These are phyloP conservation scores for Pecten maximus DNA, from an alignment of 2,888 invertebrate genomes.

Conservation along the genomic window DNA sequence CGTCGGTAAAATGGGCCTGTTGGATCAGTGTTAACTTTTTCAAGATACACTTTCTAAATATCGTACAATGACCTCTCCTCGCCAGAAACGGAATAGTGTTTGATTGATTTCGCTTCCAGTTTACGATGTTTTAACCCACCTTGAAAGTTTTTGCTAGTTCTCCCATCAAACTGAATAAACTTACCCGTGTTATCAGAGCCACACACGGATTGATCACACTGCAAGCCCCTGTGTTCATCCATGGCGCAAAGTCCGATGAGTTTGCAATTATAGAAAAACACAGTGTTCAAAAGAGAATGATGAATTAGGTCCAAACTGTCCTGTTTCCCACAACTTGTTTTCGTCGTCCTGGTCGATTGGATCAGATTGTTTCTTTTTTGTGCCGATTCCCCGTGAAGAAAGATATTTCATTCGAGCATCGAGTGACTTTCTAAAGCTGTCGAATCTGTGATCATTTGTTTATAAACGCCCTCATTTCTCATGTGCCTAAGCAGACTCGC, in stretches of 20 bases:
- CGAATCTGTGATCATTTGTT: neutral
- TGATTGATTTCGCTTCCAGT: neutral
- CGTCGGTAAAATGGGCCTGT: neutral
- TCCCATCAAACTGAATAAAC: neutral
- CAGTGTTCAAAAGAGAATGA: slow-evolving; percentile 6
- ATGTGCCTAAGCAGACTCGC: neutral
- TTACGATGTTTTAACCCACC: neutral
- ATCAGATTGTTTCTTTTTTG: slow-evolving; percentile 20
- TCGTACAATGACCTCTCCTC: neutral
- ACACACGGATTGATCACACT: neutral
- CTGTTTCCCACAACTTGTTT: neutral
- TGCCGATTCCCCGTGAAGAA: slow-evolving; percentile 20
- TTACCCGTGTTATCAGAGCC: neutral
- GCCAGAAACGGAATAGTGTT: neutral
- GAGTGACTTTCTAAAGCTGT: neutral
- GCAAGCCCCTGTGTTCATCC: neutral
- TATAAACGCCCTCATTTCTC: neutral
- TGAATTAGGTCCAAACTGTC: neutral
- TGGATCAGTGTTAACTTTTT: too few relatives aligned
- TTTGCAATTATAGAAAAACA: neutral
- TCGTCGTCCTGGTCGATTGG: slow-evolving; percentile 2
- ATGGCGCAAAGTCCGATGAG: neutral
- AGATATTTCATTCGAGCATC: slow-evolving; percentile 27
- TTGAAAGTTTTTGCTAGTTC: neutral
- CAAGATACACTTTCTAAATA: neutral